Evolutionary conservation across 2,797 vertebrate species (phyloP).

Genomic region (Furcifer pardalis): DNA sequence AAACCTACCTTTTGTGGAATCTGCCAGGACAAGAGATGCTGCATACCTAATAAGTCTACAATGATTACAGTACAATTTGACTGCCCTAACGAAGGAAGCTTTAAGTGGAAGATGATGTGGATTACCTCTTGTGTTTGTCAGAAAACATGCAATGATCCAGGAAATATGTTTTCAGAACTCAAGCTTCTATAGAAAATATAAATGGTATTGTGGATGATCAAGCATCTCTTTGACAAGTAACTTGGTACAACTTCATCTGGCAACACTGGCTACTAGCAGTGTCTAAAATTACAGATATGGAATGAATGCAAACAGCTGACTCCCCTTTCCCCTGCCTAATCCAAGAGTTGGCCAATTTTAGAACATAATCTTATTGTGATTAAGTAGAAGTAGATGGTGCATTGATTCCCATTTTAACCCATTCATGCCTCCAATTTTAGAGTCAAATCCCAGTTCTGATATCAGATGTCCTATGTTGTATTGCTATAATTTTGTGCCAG

Average conservation of each 20-base stretch:
- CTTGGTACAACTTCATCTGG: not conserved
- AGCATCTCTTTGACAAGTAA: not conserved
- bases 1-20: constrained; percentile 89
- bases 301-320: not conserved
- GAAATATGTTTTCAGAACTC: constrained; percentile 90
- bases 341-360: not conserved
- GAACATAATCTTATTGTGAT: not conserved
- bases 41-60: constrained; percentile 87
- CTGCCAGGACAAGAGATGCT: constrained; percentile 91
- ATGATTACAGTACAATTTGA: constrained; percentile 88
- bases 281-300: not conserved
- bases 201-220: fast-evolving
- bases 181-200: constrained; percentile 77
- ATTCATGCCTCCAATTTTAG: too few relatives aligned
- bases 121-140: constrained; percentile 93
- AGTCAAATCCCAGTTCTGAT: too few relatives aligned
- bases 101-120: constrained; percentile 96
- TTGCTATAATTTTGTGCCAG: too few relatives aligned
- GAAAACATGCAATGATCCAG: constrained; percentile 84
- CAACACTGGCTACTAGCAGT: not conserved
- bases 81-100: constrained; percentile 82
- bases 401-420: too few relatives aligned
- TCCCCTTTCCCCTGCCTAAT: too few relatives aligned
- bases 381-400: too few relatives aligned
- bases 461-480: too few relatives aligned